Evolutionary conservation across 2,113 vertebrate species (phyloP).

Genomic region (Gopherus evgoodei): DNA sequence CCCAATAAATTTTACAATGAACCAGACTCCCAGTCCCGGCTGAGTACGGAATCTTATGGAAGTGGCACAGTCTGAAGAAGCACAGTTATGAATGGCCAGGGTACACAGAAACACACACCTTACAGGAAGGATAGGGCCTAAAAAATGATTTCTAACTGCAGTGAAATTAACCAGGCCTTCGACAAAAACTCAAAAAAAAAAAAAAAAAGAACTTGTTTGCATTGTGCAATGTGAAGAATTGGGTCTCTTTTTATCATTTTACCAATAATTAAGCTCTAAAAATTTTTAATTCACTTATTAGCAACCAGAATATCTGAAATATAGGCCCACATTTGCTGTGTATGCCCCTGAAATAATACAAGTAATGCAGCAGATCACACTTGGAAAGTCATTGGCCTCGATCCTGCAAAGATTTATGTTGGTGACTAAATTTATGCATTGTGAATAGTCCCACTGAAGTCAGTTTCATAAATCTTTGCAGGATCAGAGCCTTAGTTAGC

Average conservation of each 20-base stretch:
- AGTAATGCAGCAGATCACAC: background rate
- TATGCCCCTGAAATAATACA: background rate
- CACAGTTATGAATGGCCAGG: accelerated
- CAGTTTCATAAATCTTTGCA: background rate
- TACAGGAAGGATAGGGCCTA: background rate
- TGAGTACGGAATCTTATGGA: background rate
- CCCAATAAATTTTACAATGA: background rate
- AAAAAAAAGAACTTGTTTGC: background rate
- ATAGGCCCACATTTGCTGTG: background rate
- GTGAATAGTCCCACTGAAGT: background rate
- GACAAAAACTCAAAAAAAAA: background rate
- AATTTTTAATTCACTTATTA: background rate
- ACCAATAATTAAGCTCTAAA: background rate
- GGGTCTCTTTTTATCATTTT: background rate
- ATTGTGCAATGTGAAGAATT: background rate
- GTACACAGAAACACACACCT: accelerated
- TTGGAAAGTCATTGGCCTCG: background rate
- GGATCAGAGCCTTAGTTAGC: background rate
- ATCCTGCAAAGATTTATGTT: background rate
- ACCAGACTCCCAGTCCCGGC: accelerated
- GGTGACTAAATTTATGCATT: background rate
- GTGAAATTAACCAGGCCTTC: background rate
- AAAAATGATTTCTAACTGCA: accelerated
- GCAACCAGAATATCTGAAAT: background rate
- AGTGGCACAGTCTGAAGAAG: background rate